Conservation (phyloP, 2,113 vertebrate species). For the Lepus timidus region DNA sequence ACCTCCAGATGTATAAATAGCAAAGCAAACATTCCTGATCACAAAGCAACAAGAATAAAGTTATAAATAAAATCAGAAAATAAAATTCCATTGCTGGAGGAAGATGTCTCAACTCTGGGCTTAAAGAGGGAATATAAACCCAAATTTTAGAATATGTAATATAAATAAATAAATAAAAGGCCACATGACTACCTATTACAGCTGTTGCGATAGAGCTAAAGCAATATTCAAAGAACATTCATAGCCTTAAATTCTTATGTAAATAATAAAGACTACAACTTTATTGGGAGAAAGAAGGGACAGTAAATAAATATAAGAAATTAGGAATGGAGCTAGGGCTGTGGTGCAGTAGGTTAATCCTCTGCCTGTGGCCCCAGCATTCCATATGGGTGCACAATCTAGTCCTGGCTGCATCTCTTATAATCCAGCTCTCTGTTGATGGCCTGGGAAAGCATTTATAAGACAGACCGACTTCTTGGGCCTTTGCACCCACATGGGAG, state of each 20-base stretch:
- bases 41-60: constrained; percentile 25
- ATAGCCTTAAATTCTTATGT: not conserved
- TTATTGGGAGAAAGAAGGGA: not conserved
- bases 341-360: too few species aligned
- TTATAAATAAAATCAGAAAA: constrained; percentile 21
- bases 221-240: constrained; percentile 22
- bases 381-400: too few species aligned
- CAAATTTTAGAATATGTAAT: constrained; percentile 14
- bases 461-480: too few species aligned
- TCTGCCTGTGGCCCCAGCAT: too few species aligned
- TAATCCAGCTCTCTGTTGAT: too few species aligned
- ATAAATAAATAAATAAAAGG: not conserved
- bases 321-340: not conserved
- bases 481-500: too few species aligned
- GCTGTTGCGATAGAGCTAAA: not conserved
- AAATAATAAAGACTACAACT: not conserved
- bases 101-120: constrained; percentile 15
- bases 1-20: constrained; percentile 1
- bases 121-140: not conserved
- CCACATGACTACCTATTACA: not conserved
- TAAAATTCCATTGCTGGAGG: not conserved
- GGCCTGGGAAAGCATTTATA: too few species aligned
- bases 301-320: not conserved
- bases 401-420: too few species aligned
- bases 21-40: constrained; percentile 2